Evolutionary conservation across 53 echinoderm and acorn worm genomes (phyloP), one percentile per base, ranked within the genome.

Genomic region (Echinometra lucunter): DNA sequence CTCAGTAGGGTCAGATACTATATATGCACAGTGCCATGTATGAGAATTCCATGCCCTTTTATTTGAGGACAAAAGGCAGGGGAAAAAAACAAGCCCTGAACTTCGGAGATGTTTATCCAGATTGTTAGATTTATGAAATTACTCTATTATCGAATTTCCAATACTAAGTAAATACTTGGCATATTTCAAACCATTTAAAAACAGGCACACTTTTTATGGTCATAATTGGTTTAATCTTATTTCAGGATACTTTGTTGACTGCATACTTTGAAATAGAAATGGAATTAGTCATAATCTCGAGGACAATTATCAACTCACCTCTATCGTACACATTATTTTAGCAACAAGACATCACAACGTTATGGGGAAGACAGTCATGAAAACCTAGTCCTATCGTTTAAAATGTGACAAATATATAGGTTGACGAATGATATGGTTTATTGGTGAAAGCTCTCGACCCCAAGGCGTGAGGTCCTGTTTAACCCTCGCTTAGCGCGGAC

Each of bases 51-150:
- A 4, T 4, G n/a, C 45, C 23, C 27, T 47, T 83, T 83, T 44
- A 23, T 44, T 23, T 25, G 45, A 47, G 56, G 15, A 88, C 88
- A 88, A 88, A 28, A 88, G 88, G 57, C 88, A 88, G 88, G 88
- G n/a, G n/a, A n/a, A 88, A 88, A 88, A 88, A 88, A 88, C 88
- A 88, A 88, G 88, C 88, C 57, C 6, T 88, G 88, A 88, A 88
- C 88, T 88, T 88, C 56, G 35, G 42, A 55, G n/a, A 53, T 88
- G 88, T 88, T 88, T 88, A 88, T 55, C 55, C 30, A 88, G 49
- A 55, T 88, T 88, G 88, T 88, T 88, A 49, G 88, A 53, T 18
- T 88, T 88, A 30, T 55, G 88, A 49, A 88, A 88, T 88, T 30
- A 35, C 4, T 88, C 49, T 35, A 88, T 57, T 88, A 56, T 88